Evolutionary conservation across 2,113 vertebrate genomes (phyloP), one percentile per base, ranked within the genome.

Genomic region (Helogale parvula): DNA sequence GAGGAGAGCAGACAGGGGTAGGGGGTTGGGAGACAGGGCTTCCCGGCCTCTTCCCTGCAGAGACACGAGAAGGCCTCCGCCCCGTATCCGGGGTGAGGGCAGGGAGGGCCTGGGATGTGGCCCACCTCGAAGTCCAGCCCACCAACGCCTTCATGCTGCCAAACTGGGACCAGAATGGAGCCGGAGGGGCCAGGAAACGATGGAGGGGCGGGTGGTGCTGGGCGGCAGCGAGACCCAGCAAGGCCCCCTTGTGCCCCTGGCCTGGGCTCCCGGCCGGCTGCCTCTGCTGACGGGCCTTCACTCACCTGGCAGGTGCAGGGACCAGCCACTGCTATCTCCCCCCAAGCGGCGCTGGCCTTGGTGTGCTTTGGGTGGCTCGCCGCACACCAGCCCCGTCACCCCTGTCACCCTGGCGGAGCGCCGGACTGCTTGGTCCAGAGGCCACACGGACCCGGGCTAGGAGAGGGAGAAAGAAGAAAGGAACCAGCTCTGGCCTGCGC

Each of bases 171-270:
- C 3, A 23, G 21, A 29, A 31, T 6, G 60, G 66, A 57, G 52
- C 47, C 21, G 72, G 85, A 54, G 38, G 38, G 17, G 41, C 29
- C 27, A 9, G 31, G 31, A 11, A 4, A 0, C 0, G 14, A 11
- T 14, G 4, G 1, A 2, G 31, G 21, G 12, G 16, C 3, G 1
- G 7, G 33, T 0, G 66, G 38, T 0, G 52, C 52, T 15, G 11
- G 13, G 1, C 23, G 35, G 7, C 8, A 3, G 41, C 1, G 45
- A n/a, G 57, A 47, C 29, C 45, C 33, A 52, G 14, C 45, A 11
- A 38, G 47, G 27, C 33, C 29, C 9, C 12, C 23, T 6, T 2
- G 11, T 45, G n/a, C n/a, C 13, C 16, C 7, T 7, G 54, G 66
- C 13, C 31, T 5, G 17, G 41, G 17, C 29, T 63, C 25, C 35